Percentiles rank a stretch among this genome's conserved stretches.
These are phyloP conservation scores for Chironomus tentans DNA, from an alignment of 2,888 invertebrate genomes.

Conservation along the genomic window DNA sequence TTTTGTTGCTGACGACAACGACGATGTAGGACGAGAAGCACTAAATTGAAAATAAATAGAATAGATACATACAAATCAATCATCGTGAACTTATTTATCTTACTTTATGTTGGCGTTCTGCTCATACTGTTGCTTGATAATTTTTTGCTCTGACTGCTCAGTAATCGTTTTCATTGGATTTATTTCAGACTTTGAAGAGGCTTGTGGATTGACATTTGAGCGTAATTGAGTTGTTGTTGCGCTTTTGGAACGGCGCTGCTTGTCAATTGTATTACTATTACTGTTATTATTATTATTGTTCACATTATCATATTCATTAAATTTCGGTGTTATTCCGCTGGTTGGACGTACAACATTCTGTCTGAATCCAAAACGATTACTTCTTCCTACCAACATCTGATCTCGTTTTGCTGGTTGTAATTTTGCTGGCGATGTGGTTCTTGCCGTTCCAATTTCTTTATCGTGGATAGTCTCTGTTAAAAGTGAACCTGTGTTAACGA, in stretches of 20 bases:
- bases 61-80: slow-evolving; percentile 5
- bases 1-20: too few species aligned
- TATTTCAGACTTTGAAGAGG: neutral
- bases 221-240: slow-evolving; percentile 31
- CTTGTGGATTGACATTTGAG: neutral
- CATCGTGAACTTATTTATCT: neutral
- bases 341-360: slow-evolving; percentile 45
- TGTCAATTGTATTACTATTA: neutral
- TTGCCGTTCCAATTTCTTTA: neutral
- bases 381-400: slow-evolving; percentile 43
- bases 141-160: neutral
- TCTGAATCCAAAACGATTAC: slow-evolving; percentile 70
- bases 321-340: slow-evolving; percentile 54
- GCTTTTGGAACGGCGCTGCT: slow-evolving; percentile 40
- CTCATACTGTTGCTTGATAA: neutral
- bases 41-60: slow-evolving; percentile 30
- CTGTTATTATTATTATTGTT: slow-evolving; percentile 42
- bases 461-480: too few species aligned
- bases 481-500: too few species aligned
- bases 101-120: neutral
- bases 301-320: slow-evolving; percentile 48
- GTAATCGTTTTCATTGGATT: neutral
- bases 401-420: slow-evolving; percentile 60
- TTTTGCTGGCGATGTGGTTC: slow-evolving; percentile 45
- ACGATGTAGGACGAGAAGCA: slow-evolving; percentile 38